Base-by-base conservation (phyloP, 2,797 vertebrate species). In the Macrochelys suwanniensis region DNA sequence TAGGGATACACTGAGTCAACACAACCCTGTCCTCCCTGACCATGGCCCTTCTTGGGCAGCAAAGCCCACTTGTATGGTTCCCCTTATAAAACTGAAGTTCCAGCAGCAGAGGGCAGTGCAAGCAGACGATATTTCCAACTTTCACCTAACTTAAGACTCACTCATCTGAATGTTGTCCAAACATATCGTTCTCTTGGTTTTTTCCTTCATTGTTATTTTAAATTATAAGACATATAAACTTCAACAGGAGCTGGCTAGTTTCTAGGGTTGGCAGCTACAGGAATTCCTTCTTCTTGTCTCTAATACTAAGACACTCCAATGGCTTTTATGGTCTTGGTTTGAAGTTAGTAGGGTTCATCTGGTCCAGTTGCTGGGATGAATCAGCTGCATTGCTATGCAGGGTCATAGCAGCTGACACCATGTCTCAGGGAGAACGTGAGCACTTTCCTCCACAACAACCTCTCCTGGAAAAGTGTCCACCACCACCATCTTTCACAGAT, bases 161-260 rank as follows among this genome's bases (percentile, higher is more conserved):
- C 42, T 84, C 89, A 96, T 89, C 96, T 97, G 97, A 97, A 97
- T 97, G 96, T 97, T 96, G 97, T 97, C 97, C 95, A 94, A 95
- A 83, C 96, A 95, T 89, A 96, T 94, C 89, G n/a, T 97, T 96
- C 96, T 96, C 93, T 83, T 93, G 94, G 86, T 86, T 93, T 96
- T 68, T 97, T 96, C 93, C 94, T 96, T 97, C 97, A 95, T 92
- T 95, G 96, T 97, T 95, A 95, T 45, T 95, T 97, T 97, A 96
- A 95, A 95, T 93, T 89, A 93, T 96, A 96, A 90, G 86, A 97
- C 97, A 87, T 94, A 97, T 81, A 96, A 76, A 81, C 79, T 97
- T 93, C 0, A 0, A 82, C 68, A 87, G 88, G 83, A 94, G 50
- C 79, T 95, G 87, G 53, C 93, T 26, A 47, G 42, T 76, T 89